Evolutionary conservation across 2,113 vertebrate species (phyloP), one percentile per base, ranked within the genome.

Genomic region (Shinisaurus crocodilurus): DNA sequence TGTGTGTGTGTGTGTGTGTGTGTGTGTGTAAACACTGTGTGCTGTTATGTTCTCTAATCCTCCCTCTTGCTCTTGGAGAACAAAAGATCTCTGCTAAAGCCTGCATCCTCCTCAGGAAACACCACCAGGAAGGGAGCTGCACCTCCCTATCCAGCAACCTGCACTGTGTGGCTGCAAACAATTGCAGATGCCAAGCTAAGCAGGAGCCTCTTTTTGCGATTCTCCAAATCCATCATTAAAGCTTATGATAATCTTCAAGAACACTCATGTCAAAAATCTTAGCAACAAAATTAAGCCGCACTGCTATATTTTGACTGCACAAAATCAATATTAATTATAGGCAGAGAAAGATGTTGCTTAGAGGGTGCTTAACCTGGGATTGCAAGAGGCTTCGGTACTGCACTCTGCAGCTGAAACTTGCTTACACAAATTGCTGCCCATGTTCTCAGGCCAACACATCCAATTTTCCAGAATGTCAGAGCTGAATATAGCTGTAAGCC

Each of bases 251-350:
- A 95, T 95, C 93, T 95, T 93, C 67, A 91, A 90, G 94, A 95
- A 91, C 92, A 93, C 90, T 67, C 0, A 94, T 93, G 95, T 96
- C 95, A 96, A 94, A 95, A 96, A 95, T 94, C 95, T 95, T 94
- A 96, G 93, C 94, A 94, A 93, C 93, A 94, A 96, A 96, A 95
- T 96, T 95, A 95, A 95, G 94, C 94, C 74, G 79, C 94, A 87
- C 88, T 92, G 91, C 92, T 93, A 80, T 96, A 92, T 96, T 96
- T 96, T 92, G 92, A 94, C 95, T 92, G 93, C 92, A 92, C 72
- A 95, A 92, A 95, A 96, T 95, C 94, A 93, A 95, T 95, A 95
- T 96, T 94, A 94, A 96, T 96, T 95, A 95, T 0, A 45, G 90
- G 4, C 32, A 25, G 91, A 92, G 93, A 89, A 85, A 95, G 88